phyloP scores from a whole-genome alignment of 2,113 vertebrate genomes.

The Fukomys damarensis region DNA sequence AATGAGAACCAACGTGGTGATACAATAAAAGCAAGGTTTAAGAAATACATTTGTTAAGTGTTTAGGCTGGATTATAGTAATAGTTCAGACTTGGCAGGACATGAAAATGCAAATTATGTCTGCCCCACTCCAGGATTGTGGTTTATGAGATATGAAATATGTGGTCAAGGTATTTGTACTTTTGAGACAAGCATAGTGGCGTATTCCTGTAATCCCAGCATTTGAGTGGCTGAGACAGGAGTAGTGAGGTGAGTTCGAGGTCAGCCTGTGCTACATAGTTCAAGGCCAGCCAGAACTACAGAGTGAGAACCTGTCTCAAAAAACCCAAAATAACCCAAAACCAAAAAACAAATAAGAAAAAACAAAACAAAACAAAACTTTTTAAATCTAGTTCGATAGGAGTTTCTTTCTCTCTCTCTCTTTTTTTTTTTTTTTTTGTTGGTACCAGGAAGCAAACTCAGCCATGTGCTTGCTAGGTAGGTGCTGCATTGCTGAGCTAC shows the following conservation, averaged over 20 bases:
- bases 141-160: background rate
- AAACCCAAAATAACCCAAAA: background rate
- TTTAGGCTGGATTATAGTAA: constrained; percentile 1
- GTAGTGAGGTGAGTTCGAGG: background rate
- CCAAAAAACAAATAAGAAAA: background rate
- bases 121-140: background rate
- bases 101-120: constrained; percentile 17
- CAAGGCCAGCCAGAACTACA: background rate
- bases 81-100: constrained; percentile 27
- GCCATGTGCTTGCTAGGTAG: background rate
- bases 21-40: background rate
- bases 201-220: background rate
- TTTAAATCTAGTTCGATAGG: background rate
- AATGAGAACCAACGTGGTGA: background rate
- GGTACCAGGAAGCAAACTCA: background rate
- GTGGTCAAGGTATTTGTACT: background rate
- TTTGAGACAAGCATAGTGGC: background rate
- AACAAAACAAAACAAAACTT: background rate
- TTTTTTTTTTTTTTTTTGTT: too few relatives aligned
- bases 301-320: background rate
- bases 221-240: background rate
- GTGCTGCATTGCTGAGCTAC: background rate
- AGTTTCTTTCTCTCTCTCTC: background rate
- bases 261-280: background rate
- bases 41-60: constrained; percentile 6